Percentiles rank a stretch among this genome's conserved stretches.
Conservation (phyloP, 2,888 invertebrate species). For the Caenorhabditis doughertyi region DNA sequence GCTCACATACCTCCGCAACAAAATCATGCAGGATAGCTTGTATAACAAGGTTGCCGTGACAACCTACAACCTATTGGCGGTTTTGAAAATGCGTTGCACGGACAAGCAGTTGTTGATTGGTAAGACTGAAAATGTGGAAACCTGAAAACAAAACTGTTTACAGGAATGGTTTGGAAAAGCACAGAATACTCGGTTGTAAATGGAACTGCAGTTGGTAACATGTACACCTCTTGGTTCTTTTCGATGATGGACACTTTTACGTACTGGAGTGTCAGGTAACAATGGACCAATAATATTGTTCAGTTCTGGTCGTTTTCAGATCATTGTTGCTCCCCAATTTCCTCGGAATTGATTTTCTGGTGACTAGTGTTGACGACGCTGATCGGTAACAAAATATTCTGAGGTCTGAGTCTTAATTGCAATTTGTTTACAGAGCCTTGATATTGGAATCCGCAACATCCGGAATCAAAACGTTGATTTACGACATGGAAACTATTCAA, state of each 20-base stretch:
- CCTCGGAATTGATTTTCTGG: slow-evolving; percentile 59
- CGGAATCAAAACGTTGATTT: slow-evolving; percentile 29
- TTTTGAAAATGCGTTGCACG: slow-evolving; percentile 18
- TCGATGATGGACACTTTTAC: slow-evolving; percentile 48
- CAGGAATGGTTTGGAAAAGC: slow-evolving; percentile 57
- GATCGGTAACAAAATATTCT: slow-evolving; percentile 23
- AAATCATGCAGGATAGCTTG: slow-evolving; percentile 59
- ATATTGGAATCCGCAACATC: slow-evolving; percentile 30
- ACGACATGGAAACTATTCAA: slow-evolving; percentile 7
- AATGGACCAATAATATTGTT: neutral
- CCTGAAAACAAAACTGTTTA: neutral
- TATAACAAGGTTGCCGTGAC: slow-evolving; percentile 59
- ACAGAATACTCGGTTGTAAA: slow-evolving; percentile 46
- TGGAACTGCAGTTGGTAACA: slow-evolving; percentile 43
- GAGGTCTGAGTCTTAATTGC: neutral
- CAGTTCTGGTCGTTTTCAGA: neutral
- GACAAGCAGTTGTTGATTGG: slow-evolving; percentile 55
- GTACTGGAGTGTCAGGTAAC: slow-evolving; percentile 55
- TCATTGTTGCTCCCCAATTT: slow-evolving; percentile 48
- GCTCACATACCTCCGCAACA: slow-evolving; percentile 63
- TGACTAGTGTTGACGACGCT: slow-evolving; percentile 42
- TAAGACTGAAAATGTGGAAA: slow-evolving; percentile 7
- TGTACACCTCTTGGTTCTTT: slow-evolving; percentile 44
- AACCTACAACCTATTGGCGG: slow-evolving; percentile 35
- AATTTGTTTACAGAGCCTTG: slow-evolving; percentile 23